Base-by-base conservation (phyloP, 2,888 invertebrate species). In the Idaea dimidiata region DNA sequence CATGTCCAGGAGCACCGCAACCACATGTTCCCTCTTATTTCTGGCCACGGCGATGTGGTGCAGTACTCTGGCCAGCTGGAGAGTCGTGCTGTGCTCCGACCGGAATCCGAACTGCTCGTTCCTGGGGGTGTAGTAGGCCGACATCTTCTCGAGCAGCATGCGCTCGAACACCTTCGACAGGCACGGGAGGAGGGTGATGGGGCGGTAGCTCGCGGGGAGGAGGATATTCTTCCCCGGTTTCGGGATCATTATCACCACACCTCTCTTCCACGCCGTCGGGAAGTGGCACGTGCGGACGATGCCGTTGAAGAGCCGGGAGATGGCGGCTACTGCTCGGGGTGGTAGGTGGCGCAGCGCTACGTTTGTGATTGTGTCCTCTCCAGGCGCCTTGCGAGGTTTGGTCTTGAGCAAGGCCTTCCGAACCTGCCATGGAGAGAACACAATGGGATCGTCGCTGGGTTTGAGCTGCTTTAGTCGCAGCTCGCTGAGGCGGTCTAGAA, bases 181-280 rank as follows among this genome's bases (percentile, higher is more conserved):
- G 16, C 16, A 54, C 7, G 16, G 8, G 5, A 17, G 54, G 1
- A 54, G 54, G 0, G 54, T 54, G 54, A 17, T 54, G 54, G 54
- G 16, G 14, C 43, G 8, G 43, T 43, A 43, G 43, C 43, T 43
- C 14, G 2, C 32, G 1, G 32, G 32, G 0, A 8, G 6, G 0
- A 32, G 4, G 7, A 32, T 10, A 10, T 32, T 32, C 32, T 32
- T 32, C 32, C 32, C 43, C 6, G 8, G 43, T 43, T 43, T 43
- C 43, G 43, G 43, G 43, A 8, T 32, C 32, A 32, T 43, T n/a
- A 73, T 68, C 6, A 74, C 62, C 0, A n/a, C 32, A 0, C 68
- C 72, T 0, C 8, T 24, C 33, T 73, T 74, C 72, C 73, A 74
- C 0, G 2, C 0, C 0, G n/a, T 6, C 0, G 67, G 67, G 55